Evolutionary conservation across 2,113 vertebrate genomes (phyloP), one percentile per base, ranked within the genome.

Genomic region (Albula goreensis): DNA sequence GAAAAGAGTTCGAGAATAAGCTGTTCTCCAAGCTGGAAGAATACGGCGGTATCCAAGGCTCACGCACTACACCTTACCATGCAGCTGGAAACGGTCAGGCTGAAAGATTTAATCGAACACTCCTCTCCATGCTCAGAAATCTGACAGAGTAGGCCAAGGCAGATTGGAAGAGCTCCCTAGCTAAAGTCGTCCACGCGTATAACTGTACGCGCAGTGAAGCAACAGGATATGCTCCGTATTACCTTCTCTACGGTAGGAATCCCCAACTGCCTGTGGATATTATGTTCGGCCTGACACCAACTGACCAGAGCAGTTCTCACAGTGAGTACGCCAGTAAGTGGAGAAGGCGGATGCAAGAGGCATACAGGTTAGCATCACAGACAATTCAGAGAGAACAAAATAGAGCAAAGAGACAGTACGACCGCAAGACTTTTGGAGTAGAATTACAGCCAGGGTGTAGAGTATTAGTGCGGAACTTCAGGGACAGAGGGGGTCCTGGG

Each of bases 21-120:
- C 25, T 89, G 22, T 87, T 89, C 11, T 12, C 85, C 81, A 85
- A 41, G 51, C 83, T n/a, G 57, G 85, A 86, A 22, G 31, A 57
- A 13, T 85, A 87, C 56, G 88, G 82, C 52, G 86, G 84, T 19
- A 79, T 82, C 17, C 0, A 78, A 85, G 70, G 56, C 19, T 89
- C 77, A 0, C 8, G 51, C 25, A 77, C 41, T 4, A 87, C 70
- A 3, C 85, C 85, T 2, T 79, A 86, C 53, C 85, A 87, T 17
- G 66, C 83, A 17, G 48, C 78, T 2, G 86, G 88, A 2, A 89
- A 87, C 4, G 79, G 88, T 10, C 83, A 87, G 17, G 81, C 79
- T 63, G 25, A 87, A 81, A 86, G 83, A 66, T 88, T 91, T 10
- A 93, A 90, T 17, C 74, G 88, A 82, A 85, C 83, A 17, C 85